Evolutionary conservation across 2,113 vertebrate species (phyloP).

Genomic region (Dicerorhinus sumatrensis): DNA sequence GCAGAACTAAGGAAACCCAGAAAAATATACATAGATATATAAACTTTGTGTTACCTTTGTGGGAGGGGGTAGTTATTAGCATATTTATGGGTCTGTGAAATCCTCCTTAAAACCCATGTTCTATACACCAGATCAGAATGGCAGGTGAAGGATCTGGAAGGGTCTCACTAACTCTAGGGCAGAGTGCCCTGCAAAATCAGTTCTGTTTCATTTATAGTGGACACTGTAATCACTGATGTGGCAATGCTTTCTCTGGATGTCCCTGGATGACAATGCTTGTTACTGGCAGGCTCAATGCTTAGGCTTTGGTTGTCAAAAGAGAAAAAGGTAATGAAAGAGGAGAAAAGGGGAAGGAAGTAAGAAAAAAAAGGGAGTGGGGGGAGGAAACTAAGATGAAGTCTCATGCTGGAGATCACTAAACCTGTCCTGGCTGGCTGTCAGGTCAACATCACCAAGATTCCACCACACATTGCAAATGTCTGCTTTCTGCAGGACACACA

Average conservation of each 20-base stretch:
- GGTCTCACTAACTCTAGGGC: background rate
- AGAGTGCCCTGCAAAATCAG: background rate
- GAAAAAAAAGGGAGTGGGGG: background rate
- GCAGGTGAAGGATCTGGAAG: background rate
- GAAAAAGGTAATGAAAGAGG: background rate
- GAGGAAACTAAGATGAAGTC: background rate
- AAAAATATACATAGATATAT: background rate
- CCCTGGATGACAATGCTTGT: background rate
- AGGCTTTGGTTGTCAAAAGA: background rate
- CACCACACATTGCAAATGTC: background rate
- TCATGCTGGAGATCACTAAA: background rate
- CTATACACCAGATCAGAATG: background rate
- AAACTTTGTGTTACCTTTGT: background rate
- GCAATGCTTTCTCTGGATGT: background rate
- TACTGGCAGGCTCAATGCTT: background rate
- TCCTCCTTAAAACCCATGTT: constrained; percentile 6
- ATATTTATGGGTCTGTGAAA: background rate
- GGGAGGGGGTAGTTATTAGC: background rate
- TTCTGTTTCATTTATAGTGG: background rate
- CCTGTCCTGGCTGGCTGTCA: background rate
- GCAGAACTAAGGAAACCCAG: background rate
- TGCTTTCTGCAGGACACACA: background rate
- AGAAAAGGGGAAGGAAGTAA: background rate
- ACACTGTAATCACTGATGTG: background rate
- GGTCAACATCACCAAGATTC: background rate